These are phyloP conservation scores for Agrotis segetum DNA, from an alignment of 2,888 invertebrate genomes.

Conservation along the genomic window DNA sequence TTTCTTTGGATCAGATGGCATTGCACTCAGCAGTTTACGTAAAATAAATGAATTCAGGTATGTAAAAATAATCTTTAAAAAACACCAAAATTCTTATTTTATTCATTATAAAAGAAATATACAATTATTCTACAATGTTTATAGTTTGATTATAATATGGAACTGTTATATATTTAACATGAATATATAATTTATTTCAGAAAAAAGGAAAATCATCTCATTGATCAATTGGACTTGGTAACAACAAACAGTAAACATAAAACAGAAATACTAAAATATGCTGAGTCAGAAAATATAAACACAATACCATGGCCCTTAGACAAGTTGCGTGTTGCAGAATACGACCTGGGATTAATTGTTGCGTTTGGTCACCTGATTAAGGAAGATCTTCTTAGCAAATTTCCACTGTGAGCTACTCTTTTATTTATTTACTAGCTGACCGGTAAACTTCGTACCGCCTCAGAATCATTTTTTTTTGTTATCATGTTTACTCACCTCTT, in stretches of 20 bases:
- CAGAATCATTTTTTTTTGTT: too few species aligned
- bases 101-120: not conserved
- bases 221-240: slow-evolving; percentile 93
- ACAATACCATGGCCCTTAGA: slow-evolving; percentile 93
- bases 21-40: slow-evolving; percentile 94
- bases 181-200: slow-evolving; percentile 80
- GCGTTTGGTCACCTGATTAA: slow-evolving; percentile 98
- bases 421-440: too few species aligned
- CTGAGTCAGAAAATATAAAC: slow-evolving; percentile 90
- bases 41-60: slow-evolving; percentile 93
- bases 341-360: slow-evolving; percentile 97
- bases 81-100: not conserved
- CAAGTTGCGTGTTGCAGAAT: slow-evolving; percentile 85
- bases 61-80: not conserved
- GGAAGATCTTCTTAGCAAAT: slow-evolving; percentile 93
- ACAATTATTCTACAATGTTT: not conserved
- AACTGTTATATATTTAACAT: not conserved
- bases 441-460: too few species aligned
- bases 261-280: slow-evolving; percentile 93
- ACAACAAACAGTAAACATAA: slow-evolving; percentile 91
- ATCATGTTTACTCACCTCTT: too few species aligned
- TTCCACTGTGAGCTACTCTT: slow-evolving; percentile 93
- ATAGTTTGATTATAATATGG: not conserved
- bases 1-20: slow-evolving; percentile 97
- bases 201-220: slow-evolving; percentile 82